Conservation (phyloP, 2,797 vertebrate species). For the Phalanger gymnotis region DNA sequence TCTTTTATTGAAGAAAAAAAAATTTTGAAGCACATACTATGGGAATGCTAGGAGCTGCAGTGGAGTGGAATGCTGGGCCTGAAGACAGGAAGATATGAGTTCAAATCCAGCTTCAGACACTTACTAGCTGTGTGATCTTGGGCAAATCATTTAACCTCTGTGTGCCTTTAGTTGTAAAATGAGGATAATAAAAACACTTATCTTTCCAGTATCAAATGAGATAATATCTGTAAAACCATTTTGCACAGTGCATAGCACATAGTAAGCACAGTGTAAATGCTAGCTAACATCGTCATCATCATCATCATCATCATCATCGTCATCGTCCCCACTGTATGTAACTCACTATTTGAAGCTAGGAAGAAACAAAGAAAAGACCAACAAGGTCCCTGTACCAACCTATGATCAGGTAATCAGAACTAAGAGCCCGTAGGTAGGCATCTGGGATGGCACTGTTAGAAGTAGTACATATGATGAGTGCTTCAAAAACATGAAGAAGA, state of each 20-base stretch:
- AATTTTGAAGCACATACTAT: neutral
- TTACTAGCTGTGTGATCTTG: neutral
- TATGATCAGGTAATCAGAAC: neutral
- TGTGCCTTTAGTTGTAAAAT: neutral
- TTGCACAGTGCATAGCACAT: neutral
- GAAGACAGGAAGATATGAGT: neutral
- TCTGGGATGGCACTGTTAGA: neutral
- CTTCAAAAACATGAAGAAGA: neutral
- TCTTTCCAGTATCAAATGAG: neutral
- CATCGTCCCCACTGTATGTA: neutral
- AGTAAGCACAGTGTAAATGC: neutral
- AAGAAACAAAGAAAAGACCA: neutral
- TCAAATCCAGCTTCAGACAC: neutral
- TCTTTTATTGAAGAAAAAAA: neutral
- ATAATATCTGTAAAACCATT: neutral
- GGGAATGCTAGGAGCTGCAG: neutral
- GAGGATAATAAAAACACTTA: neutral
- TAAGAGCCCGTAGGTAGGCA: neutral
- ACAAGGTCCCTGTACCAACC: neutral
- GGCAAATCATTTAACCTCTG: neutral
- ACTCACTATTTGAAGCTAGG: neutral
- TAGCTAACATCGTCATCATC: no score
- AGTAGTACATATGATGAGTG: neutral
- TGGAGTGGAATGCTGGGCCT: neutral
- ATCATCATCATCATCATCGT: neutral